phyloP scores from a whole-genome alignment of 1,140 invertebrate species.

The Drosophila arawakana region DNA sequence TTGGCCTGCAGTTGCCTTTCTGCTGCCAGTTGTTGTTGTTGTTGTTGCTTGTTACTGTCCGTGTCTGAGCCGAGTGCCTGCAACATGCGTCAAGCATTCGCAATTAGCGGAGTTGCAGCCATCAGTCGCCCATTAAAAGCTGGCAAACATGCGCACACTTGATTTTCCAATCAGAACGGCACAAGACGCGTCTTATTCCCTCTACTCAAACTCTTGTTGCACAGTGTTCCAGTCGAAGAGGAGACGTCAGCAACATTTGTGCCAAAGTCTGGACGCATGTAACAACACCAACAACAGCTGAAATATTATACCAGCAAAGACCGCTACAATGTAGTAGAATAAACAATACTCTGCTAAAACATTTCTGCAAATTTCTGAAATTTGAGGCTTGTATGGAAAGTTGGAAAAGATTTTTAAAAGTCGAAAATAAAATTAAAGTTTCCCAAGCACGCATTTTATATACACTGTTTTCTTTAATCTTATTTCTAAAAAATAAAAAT shows the following conservation, averaged over 20 bases:
- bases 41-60: conserved; percentile 42
- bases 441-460: too few species aligned
- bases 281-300: conserved; percentile 42
- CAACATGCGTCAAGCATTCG: conserved; percentile 82
- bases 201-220: background rate
- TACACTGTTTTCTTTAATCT: too few species aligned
- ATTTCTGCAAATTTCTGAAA: too few species aligned
- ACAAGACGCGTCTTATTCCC: conserved; percentile 14
- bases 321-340: background rate
- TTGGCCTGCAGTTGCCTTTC: conserved; percentile 22
- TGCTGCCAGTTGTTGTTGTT: conserved; percentile 14
- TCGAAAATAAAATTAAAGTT: too few species aligned
- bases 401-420: too few species aligned
- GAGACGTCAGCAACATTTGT: conserved; percentile 72
- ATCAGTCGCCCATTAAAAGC: conserved; percentile 79
- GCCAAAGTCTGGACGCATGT: conserved; percentile 53
- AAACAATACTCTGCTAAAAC: conserved; percentile 2
- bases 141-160: conserved; percentile 75
- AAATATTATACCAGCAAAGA: conserved; percentile 27
- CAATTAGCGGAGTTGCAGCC: conserved; percentile 76
- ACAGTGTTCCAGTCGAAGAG: conserved; percentile 37
- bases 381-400: too few species aligned
- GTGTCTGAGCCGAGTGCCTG: conserved; percentile 72
- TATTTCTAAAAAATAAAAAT: too few species aligned
- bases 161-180: conserved; percentile 78